Evolutionary conservation across 2,888 invertebrate species (phyloP), one percentile per base, ranked within the genome.

Genomic region (Stenurella melanura): DNA sequence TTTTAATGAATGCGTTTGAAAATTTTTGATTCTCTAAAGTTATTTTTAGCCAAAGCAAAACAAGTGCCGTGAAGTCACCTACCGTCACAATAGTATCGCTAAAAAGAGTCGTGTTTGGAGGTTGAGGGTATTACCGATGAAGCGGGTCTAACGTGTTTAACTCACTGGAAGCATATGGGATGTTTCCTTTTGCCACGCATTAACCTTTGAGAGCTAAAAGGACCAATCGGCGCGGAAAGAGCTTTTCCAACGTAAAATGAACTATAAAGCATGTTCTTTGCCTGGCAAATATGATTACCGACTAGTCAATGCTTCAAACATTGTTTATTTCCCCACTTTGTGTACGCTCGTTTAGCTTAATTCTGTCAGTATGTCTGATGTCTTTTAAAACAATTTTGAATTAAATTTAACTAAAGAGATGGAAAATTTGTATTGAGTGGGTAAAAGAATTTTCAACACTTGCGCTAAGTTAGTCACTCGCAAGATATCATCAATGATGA

Each of bases 101-200:
- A 30, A 38, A 70, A 70, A 72, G 63, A 61, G 63, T 61, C 63
- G 50, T 56, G 66, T 61, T 69, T 38, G 70, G 79, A 80, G 81
- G 82, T 82, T 80, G 83, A 74, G 77, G 79, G 77, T 78, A 81
- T 83, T 80, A 81, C 83, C 85, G 85, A 88, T 89, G 87, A 85
- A 87, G 88, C 88, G 87, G 83, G 76, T 64, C 81, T 87, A 88
- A 88, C 80, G 81, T 82, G 87, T 83, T 85, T 86, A 88, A 87
- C 87, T 81, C 82, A 83, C 85, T 83, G 87, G 87, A 88, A 89
- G 85, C 84, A 83, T 85, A 87, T 86, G 87, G 87, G 86, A 87
- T 87, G 87, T 87, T 88, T 88, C 88, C 89, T 88, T 88, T 88
- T 86, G 85, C 85, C 86, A 87, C 87, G 87, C 87, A 88, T 88